A percentile compares a stretch with the other conserved stretches of the same genome.
These are phyloP conservation scores for Philopedon plagiatum DNA, from an alignment of 2,888 invertebrate species.

Conservation along the genomic window DNA sequence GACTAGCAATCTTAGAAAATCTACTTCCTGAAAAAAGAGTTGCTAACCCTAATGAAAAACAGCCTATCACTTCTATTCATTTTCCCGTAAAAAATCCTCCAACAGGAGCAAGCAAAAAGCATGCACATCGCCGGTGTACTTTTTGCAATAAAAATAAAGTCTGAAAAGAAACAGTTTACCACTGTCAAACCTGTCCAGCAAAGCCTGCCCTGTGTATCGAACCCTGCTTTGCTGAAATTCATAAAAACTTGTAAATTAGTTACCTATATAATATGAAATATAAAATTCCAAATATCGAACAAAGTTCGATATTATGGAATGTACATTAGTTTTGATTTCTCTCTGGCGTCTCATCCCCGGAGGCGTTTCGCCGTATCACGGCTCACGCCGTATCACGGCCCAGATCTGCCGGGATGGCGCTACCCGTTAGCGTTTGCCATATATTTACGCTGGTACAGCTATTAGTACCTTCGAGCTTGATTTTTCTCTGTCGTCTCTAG, in stretches of 20 bases:
- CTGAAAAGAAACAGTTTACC: constrained; percentile 30
- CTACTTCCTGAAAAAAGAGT: constrained; percentile 27
- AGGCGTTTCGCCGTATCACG: no score
- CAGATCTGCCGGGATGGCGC: no score
- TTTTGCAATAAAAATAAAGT: constrained; percentile 18
- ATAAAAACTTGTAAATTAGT: neutral
- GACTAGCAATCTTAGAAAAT: constrained; percentile 17
- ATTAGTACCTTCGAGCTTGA: no score
- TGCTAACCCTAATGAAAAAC: neutral
- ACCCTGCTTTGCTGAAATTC: constrained; percentile 3
- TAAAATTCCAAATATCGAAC: no score
- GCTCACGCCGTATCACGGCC: no score
- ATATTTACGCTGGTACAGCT: no score
- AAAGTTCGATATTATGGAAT: no score
- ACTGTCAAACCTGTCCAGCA: constrained; percentile 27
- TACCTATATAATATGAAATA: no score
- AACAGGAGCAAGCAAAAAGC: constrained; percentile 9
- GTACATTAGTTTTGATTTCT: no score
- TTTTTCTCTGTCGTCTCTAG: no score
- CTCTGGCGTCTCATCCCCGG: no score
- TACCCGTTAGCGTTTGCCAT: no score
- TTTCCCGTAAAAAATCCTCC: constrained; percentile 3
- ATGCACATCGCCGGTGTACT: constrained; percentile 6
- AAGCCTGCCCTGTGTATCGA: constrained; percentile 22
- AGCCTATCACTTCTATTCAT: neutral